These are phyloP conservation scores for Lepidocyrtoides sp. DNA, from an alignment of 2,888 invertebrate species.

Conservation along the genomic window DNA sequence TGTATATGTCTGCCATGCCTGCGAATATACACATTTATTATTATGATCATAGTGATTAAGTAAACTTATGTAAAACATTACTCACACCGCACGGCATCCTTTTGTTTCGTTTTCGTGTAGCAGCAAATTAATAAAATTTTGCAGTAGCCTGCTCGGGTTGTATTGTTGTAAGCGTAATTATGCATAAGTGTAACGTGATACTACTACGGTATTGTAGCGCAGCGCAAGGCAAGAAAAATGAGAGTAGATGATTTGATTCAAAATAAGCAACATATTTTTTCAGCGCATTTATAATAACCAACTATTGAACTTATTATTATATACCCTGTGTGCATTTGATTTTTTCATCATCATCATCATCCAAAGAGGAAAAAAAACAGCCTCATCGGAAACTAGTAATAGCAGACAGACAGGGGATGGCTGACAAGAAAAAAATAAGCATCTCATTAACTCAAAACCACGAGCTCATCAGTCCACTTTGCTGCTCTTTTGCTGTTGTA, in stretches of 20 bases:
- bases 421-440: conserved; percentile 66
- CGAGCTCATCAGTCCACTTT: conserved; percentile 65
- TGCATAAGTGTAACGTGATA: conserved; percentile 59
- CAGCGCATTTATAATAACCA: neutral
- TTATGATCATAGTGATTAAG: conserved; percentile 35
- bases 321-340: neutral
- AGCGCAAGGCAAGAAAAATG: conserved; percentile 43
- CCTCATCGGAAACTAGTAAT: conserved; percentile 52
- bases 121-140: conserved; percentile 43
- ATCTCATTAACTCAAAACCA: conserved; percentile 76
- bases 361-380: neutral
- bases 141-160: conserved; percentile 18
- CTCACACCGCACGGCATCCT: conserved; percentile 49
- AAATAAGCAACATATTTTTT: conserved; percentile 8
- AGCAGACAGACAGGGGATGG: conserved; percentile 32
- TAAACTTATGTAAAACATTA: conserved; percentile 33
- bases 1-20: conserved; percentile 31
- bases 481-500: conserved; percentile 1
- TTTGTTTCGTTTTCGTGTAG: conserved; percentile 27
- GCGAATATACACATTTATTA: neutral
- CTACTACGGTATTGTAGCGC: neutral
- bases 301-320: neutral
- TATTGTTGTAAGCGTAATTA: conserved; percentile 37
- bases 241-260: neutral
- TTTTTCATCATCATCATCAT: neutral